phyloP scores from a whole-genome alignment of 1,140 invertebrate genomes.

The Nasonia vitripennis region DNA sequence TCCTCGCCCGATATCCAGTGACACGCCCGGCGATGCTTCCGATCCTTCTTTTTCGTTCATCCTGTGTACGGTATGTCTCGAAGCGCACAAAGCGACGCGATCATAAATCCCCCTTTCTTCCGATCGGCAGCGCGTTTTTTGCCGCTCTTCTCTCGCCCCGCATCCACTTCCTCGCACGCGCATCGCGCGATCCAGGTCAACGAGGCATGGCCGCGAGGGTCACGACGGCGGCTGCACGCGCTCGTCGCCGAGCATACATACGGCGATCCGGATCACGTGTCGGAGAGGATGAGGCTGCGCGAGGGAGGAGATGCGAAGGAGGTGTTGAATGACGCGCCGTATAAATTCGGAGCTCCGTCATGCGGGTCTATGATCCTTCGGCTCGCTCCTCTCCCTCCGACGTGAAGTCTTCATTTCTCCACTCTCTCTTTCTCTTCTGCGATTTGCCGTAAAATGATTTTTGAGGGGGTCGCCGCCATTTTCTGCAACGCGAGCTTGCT shows the following conservation, averaged over 20 bases:
- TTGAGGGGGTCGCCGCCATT: constrained; percentile 9
- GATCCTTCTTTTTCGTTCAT: not conserved
- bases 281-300: not conserved
- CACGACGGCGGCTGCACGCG: not conserved
- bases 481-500: constrained; percentile 51
- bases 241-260: no score
- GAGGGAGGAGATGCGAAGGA: constrained; percentile 1
- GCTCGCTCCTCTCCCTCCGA: not conserved
- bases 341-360: not conserved
- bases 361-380: not conserved
- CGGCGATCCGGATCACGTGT: constrained; percentile 40
- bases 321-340: constrained; percentile 9
- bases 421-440: not conserved
- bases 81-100: not conserved
- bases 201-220: constrained; percentile 28
- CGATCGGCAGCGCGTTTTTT: not conserved
- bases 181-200: constrained; percentile 19
- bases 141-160: no score
- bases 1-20: constrained; percentile 34
- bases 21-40: not conserved
- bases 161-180: not conserved
- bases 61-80: not conserved
- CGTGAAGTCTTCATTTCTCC: constrained; percentile 3
- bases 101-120: not conserved
- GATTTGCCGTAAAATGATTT: constrained; percentile 15